Percentiles rank a stretch among this genome's conserved stretches.
phyloP scores from a whole-genome alignment of 2,888 invertebrate species.

The Idaea biselata region DNA sequence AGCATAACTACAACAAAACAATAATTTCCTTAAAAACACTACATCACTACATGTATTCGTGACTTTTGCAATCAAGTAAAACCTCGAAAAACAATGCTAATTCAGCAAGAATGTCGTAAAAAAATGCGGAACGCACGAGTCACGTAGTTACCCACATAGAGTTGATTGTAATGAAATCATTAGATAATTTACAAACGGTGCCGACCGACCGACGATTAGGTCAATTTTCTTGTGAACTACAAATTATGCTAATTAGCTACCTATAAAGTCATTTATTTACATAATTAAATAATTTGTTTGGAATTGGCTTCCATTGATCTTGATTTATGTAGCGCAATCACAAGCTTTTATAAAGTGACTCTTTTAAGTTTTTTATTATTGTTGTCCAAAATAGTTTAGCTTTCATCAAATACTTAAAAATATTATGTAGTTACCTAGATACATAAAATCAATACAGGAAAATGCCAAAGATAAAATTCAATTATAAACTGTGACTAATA shows the following conservation, averaged over 20 bases:
- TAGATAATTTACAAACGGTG: slow-evolving; percentile 38
- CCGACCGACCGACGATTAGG: slow-evolving; percentile 30
- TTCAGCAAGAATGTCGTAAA: slow-evolving; percentile 21
- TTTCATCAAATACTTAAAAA: too few species aligned
- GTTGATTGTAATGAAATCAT: slow-evolving; percentile 26
- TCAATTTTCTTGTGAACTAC: slow-evolving; percentile 28
- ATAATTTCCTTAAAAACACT: slow-evolving; percentile 7
- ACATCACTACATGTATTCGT: slow-evolving; percentile 17
- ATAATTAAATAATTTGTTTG: slow-evolving; percentile 3
- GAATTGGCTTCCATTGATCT: not conserved
- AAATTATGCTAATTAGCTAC: slow-evolving; percentile 21
- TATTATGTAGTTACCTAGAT: not conserved
- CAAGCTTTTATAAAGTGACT: not conserved
- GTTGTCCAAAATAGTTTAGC: too few species aligned
- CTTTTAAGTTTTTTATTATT: too few species aligned
- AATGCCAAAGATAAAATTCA: not conserved
- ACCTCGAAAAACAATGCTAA: slow-evolving; percentile 31
- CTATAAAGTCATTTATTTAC: slow-evolving; percentile 5
- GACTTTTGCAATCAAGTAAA: slow-evolving; percentile 23
- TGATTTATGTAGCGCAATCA: not conserved
- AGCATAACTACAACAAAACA: slow-evolving; percentile 58
- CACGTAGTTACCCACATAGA: slow-evolving; percentile 26
- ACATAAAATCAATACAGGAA: not conserved
- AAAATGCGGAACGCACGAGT: slow-evolving; percentile 28
- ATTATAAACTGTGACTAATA: not conserved